A percentile compares a stretch with the other conserved stretches of the same genome.
Conservation (phyloP, 2,113 vertebrate species). For the Gambusia affinis region DNA sequence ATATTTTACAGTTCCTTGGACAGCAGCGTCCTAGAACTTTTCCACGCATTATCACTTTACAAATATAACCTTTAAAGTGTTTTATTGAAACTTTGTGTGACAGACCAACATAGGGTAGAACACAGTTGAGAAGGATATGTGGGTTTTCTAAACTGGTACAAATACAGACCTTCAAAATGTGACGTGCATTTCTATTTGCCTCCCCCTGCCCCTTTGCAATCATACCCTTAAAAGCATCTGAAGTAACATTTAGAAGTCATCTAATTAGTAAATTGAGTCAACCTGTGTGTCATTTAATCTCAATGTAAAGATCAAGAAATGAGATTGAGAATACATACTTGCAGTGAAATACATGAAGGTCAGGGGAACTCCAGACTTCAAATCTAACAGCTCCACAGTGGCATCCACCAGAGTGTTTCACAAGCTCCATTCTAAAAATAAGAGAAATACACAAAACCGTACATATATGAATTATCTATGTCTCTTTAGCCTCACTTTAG, state of each 20-base stretch:
- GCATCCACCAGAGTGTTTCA: constrained; percentile 91
- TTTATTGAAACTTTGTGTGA: background rate
- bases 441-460: constrained; percentile 19
- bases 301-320: background rate
- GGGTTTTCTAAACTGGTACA: background rate
- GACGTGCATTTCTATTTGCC: background rate
- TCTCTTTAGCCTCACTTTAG: background rate
- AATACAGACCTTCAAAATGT: background rate
- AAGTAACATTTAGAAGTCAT: background rate
- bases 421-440: constrained; percentile 81
- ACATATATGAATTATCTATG: background rate
- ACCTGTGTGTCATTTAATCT: background rate
- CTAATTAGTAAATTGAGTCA: background rate
- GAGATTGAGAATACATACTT: constrained; percentile 81
- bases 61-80: background rate
- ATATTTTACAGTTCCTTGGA: no score
- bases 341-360: constrained; percentile 93
- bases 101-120: background rate
- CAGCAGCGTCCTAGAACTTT: background rate
- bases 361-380: constrained; percentile 86
- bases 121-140: background rate
- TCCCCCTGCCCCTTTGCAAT: background rate
- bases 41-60: background rate
- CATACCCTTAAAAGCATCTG: background rate
- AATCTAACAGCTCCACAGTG: constrained; percentile 93